Evolutionary conservation across 2,797 vertebrate genomes (phyloP).

Genomic region (Acridotheres tristis): DNA sequence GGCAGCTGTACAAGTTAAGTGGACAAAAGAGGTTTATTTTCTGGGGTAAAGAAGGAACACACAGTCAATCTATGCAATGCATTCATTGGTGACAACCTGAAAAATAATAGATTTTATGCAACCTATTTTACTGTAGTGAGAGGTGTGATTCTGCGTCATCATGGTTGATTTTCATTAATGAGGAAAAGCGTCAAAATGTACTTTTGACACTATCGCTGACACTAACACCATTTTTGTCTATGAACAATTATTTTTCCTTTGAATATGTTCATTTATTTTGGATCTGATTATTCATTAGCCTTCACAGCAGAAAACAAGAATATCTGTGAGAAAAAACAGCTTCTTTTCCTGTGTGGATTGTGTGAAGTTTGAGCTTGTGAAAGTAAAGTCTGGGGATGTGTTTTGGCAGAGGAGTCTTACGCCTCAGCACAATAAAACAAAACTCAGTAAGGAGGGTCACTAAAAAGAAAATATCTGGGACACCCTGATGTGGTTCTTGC

Average conservation of each 20-base stretch:
- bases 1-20: neutral
- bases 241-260: neutral
- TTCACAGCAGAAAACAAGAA: neutral
- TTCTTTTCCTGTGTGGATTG: neutral
- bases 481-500: neutral
- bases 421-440: neutral
- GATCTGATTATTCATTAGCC: neutral
- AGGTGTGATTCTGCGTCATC: neutral
- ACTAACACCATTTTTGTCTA: neutral
- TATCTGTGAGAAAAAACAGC: neutral
- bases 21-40: neutral
- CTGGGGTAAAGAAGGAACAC: neutral
- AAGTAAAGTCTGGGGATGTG: neutral
- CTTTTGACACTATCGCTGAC: neutral
- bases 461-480: neutral
- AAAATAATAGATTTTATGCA: neutral
- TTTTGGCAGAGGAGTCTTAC: neutral
- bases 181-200: neutral
- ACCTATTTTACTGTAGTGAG: neutral
- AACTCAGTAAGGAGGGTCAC: neutral
- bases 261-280: neutral
- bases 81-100: neutral
- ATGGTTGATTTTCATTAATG: neutral
- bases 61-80: neutral
- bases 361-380: neutral